Evolutionary conservation across 2,113 vertebrate species (phyloP).

Genomic region (Rhinolophus ferrumequinum): DNA sequence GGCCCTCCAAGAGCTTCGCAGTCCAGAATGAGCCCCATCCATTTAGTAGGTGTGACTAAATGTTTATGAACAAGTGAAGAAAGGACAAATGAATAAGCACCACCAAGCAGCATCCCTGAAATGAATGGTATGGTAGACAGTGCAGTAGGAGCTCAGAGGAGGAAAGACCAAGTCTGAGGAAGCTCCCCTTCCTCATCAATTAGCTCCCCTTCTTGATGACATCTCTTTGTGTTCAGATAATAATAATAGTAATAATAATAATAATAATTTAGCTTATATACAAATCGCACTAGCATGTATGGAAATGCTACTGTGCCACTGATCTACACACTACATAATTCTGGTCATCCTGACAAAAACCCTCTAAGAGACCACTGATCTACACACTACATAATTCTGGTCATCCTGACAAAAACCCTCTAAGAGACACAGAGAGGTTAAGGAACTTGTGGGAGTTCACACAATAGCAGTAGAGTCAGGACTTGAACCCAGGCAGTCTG

Average conservation of each 20-base stretch:
- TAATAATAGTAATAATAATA: neutral
- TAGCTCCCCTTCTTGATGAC: neutral
- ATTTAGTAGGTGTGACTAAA: neutral
- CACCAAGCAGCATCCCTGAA: neutral
- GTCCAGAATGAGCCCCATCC: neutral
- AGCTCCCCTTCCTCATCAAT: conserved; percentile 20
- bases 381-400: neutral
- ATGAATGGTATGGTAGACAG: neutral
- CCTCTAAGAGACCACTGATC: neutral
- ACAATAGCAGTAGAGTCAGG: neutral
- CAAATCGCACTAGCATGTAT: neutral
- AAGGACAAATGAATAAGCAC: neutral
- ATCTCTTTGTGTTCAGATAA: neutral
- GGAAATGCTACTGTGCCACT: too few species aligned
- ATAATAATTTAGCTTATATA: neutral
- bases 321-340: neutral
- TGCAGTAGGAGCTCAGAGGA: neutral
- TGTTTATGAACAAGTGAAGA: neutral
- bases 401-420: neutral
- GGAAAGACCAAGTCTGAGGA: neutral
- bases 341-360: neutral
- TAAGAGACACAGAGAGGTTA: neutral
- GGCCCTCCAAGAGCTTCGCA: neutral
- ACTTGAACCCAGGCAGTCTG: neutral
- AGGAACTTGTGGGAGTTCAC: neutral